phyloP scores from a whole-genome alignment of 23 tunicate species.

The Phallusia fumigata region DNA sequence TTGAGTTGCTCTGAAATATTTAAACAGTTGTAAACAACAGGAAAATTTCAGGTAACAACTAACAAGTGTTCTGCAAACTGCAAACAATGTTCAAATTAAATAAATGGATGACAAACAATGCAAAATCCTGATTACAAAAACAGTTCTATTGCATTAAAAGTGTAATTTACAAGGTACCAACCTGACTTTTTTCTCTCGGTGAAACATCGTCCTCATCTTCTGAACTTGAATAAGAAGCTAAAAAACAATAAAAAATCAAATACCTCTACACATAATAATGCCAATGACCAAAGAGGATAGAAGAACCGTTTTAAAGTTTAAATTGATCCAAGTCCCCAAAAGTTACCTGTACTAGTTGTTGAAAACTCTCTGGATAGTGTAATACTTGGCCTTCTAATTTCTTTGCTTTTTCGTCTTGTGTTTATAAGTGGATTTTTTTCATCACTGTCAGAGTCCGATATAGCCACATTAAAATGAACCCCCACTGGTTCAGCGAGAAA shows the following conservation, averaged over 20 bases:
- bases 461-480: constrained; percentile 22
- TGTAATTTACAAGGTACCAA: neutral
- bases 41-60: too few species aligned
- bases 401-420: constrained; percentile 56
- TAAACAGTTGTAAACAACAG: too few species aligned
- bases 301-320: too few species aligned
- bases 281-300: too few species aligned
- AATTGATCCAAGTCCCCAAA: too few species aligned
- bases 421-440: constrained; percentile 33
- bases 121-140: too few species aligned
- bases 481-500: neutral
- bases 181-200: constrained; percentile 64
- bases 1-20: constrained; percentile 34
- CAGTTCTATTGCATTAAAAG: too few species aligned
- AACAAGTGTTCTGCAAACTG: too few species aligned
- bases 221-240: constrained; percentile 82
- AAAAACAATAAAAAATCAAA: constrained; percentile 10
- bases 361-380: constrained; percentile 66
- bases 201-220: constrained; percentile 82
- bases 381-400: constrained; percentile 61
- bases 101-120: neutral
- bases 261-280: neutral
- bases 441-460: constrained; percentile 10
- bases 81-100: too few species aligned
- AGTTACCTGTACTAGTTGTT: constrained; percentile 65